phyloP scores from a whole-genome alignment of 1,140 invertebrate genomes.

The Chrysopa pallens region DNA sequence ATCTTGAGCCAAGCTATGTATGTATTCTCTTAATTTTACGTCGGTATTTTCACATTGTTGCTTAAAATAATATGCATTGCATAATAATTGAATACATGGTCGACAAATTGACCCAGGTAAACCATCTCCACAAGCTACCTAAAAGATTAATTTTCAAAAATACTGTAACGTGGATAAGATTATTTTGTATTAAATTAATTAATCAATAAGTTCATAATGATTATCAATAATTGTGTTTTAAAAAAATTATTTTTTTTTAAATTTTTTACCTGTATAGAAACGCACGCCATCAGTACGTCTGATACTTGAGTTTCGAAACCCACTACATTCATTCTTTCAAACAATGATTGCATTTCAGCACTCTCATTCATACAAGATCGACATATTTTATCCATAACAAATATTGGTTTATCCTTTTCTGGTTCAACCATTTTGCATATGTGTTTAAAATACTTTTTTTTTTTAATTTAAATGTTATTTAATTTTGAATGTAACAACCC shows the following conservation, averaged over 20 bases:
- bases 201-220: conserved; percentile 1
- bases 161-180: not conserved
- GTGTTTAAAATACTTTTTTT: not conserved
- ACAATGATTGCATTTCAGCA: conserved; percentile 17
- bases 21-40: conserved; percentile 27
- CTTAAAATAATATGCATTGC: conserved; percentile 22
- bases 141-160: conserved; percentile 4
- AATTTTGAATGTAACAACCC: not conserved
- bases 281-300: conserved; percentile 37
- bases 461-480: not conserved
- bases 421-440: conserved; percentile 4
- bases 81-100: conserved; percentile 20
- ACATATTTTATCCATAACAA: conserved; percentile 18
- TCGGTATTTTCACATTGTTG: conserved; percentile 24
- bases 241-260: not conserved
- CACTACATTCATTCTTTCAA: conserved; percentile 12
- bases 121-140: conserved; percentile 22
- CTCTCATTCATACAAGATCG: conserved; percentile 19
- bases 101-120: conserved; percentile 20
- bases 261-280: conserved; percentile 28
- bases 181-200: not conserved
- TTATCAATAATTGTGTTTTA: not conserved
- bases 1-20: conserved; percentile 5
- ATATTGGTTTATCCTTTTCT: conserved; percentile 12
- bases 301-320: conserved; percentile 24